These are phyloP conservation scores for Ischnus inquisitorius DNA, from an alignment of 2,888 invertebrate genomes.

Conservation along the genomic window DNA sequence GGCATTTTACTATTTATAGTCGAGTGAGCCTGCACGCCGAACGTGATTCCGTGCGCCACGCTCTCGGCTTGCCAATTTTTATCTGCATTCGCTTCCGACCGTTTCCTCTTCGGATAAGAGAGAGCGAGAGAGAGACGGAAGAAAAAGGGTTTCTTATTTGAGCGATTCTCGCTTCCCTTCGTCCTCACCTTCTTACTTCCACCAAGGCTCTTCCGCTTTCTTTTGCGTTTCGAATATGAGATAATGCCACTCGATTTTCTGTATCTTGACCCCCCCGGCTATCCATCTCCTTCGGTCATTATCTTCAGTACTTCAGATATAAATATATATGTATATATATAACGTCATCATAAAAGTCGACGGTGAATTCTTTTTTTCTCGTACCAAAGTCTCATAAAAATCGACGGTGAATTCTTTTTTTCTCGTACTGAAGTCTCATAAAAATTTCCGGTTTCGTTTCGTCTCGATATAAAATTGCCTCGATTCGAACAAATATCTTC, in stretches of 20 bases:
- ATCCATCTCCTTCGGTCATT: constrained; percentile 18
- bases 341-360: background rate
- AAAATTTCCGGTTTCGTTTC: too few species aligned
- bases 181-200: constrained; percentile 7
- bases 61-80: constrained; percentile 60
- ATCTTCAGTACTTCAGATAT: background rate
- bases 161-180: constrained; percentile 36
- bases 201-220: constrained; percentile 50
- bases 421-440: too few species aligned
- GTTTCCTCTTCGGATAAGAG: constrained; percentile 45
- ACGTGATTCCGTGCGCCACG: constrained; percentile 74
- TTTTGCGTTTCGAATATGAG: constrained; percentile 51
- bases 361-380: too few species aligned
- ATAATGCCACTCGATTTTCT: constrained; percentile 60
- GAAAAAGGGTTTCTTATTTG: constrained; percentile 58
- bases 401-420: too few species aligned
- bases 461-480: too few species aligned
- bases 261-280: constrained; percentile 29
- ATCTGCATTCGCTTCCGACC: constrained; percentile 60
- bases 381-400: too few species aligned
- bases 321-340: background rate
- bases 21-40: constrained; percentile 68
- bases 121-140: constrained; percentile 58
- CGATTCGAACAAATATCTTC: too few species aligned
- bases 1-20: constrained; percentile 72